phyloP scores from a whole-genome alignment of 2,113 vertebrate species.

The Austrofundulus limnaeus region DNA sequence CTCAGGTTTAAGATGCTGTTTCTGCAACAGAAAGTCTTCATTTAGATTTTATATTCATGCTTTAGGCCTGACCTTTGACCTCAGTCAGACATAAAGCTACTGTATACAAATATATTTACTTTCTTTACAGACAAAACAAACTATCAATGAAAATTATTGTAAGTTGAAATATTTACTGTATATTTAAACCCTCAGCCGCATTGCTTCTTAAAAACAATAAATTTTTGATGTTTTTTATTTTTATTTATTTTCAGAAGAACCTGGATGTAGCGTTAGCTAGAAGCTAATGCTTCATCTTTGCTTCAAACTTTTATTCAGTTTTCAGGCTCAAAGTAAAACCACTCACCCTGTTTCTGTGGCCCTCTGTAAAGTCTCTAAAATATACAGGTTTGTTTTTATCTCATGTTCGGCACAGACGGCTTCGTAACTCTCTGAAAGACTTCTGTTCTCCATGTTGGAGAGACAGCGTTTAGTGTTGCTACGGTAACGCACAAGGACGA shows the following conservation, averaged over 20 bases:
- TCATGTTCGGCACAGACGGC: constrained; percentile 66
- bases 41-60: no score
- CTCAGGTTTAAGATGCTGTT: constrained; percentile 75
- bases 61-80: no score
- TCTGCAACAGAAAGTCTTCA: no score
- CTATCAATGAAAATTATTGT: no score
- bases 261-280: background rate
- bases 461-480: constrained; percentile 1
- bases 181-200: no score
- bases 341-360: constrained; percentile 49
- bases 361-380: constrained; percentile 67
- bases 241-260: no score
- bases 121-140: no score
- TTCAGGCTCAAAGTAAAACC: background rate
- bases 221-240: no score
- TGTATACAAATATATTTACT: no score
- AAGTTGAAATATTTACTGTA: no score
- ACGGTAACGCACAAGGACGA: constrained; percentile 14
- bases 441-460: constrained; percentile 25
- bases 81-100: no score
- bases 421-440: constrained; percentile 55
- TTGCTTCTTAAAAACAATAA: no score
- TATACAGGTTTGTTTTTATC: constrained; percentile 67
- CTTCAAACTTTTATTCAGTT: background rate
- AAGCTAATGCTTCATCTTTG: background rate